These are phyloP conservation scores for Toxostoma redivivum DNA, from an alignment of 2,113 vertebrate species.

Conservation along the genomic window DNA sequence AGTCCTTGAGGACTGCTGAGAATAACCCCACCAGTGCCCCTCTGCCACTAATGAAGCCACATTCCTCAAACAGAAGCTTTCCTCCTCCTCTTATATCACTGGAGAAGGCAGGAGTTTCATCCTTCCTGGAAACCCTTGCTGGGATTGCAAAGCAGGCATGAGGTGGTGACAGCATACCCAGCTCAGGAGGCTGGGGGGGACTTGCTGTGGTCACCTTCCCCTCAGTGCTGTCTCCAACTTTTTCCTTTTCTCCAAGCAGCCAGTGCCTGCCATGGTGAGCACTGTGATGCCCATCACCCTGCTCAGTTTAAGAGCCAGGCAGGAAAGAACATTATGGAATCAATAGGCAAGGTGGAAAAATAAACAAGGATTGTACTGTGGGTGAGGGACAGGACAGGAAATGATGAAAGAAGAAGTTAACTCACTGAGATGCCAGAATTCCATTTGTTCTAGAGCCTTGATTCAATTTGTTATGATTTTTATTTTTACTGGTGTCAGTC, in stretches of 20 bases:
- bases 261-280: neutral
- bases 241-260: neutral
- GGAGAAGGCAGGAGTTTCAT: neutral
- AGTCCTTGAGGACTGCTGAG: neutral
- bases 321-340: neutral
- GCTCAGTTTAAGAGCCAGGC: neutral
- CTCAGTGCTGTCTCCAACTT: neutral
- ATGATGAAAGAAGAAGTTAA: neutral
- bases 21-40: neutral
- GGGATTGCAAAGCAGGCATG: neutral
- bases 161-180: neutral
- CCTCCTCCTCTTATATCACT: neutral
- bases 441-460: neutral
- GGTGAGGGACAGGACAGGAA: neutral
- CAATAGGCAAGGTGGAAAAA: neutral
- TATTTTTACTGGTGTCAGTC: neutral
- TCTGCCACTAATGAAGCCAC: neutral
- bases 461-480: neutral
- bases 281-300: neutral
- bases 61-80: neutral
- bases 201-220: neutral
- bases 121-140: neutral
- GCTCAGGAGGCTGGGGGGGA: neutral
- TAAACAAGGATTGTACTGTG: neutral
- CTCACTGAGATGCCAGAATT: neutral